Evolutionary conservation across 2,888 invertebrate genomes (phyloP).

Genomic region (Lasioglossum villosulum): DNA sequence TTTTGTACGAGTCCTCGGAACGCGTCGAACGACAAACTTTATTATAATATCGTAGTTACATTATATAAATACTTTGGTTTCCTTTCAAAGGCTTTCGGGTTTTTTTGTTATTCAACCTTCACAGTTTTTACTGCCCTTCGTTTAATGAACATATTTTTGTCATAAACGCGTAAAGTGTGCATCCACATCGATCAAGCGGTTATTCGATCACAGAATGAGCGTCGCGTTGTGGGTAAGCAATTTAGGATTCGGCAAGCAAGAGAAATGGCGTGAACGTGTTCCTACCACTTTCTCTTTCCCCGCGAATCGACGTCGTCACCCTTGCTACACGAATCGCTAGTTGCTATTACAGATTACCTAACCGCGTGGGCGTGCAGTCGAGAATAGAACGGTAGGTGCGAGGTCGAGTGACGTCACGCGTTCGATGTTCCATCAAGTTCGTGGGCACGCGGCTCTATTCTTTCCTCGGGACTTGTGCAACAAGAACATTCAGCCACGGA

Average conservation of each 20-base stretch:
- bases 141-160: no score
- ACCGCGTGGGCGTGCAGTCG: constrained; percentile 50
- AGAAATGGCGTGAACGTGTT: constrained; percentile 17
- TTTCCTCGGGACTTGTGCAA: constrained; percentile 49
- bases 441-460: constrained; percentile 60
- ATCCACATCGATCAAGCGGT: no score
- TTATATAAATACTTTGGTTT: no score
- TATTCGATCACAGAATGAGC: no score
- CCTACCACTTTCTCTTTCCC: constrained; percentile 13
- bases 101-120: no score
- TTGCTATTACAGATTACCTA: constrained; percentile 64
- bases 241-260: not conserved
- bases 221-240: no score
- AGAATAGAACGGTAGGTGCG: constrained; percentile 67
- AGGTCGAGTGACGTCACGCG: constrained; percentile 68
- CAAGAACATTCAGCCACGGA: constrained; percentile 18
- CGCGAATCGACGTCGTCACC: constrained; percentile 37
- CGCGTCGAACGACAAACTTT: no score
- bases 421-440: constrained; percentile 69
- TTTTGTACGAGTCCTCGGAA: no score
- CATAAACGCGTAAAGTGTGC: no score
- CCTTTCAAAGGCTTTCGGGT: no score
- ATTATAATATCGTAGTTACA: no score
- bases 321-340: constrained; percentile 25
- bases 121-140: no score